These are phyloP conservation scores for Drosophila ochracea DNA, from an alignment of 2,888 invertebrate species.

Conservation along the genomic window DNA sequence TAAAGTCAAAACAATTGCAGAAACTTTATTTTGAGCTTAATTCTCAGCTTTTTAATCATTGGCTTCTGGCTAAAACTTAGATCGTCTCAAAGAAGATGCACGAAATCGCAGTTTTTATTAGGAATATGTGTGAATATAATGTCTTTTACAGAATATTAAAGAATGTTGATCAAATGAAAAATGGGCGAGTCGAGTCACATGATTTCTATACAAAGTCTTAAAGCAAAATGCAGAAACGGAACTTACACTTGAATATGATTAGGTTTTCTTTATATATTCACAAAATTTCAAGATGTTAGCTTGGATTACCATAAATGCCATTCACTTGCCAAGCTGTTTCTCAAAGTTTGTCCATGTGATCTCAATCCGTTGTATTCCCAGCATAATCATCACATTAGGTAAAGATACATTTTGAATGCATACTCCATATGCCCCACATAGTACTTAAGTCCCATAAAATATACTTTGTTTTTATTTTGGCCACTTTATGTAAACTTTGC, in stretches of 20 bases:
- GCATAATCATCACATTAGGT: constrained; percentile 28
- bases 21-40: background rate
- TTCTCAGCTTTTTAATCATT: background rate
- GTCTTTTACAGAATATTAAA: background rate
- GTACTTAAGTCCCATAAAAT: constrained; percentile 9
- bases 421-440: constrained; percentile 28
- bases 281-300: background rate
- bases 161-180: background rate
- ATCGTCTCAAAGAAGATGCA: background rate
- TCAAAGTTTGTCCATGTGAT: background rate
- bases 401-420: constrained; percentile 14
- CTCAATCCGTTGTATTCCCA: constrained; percentile 7
- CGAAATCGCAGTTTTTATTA: background rate
- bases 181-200: background rate
- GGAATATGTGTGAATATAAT: background rate
- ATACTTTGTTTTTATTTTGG: background rate
- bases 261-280: background rate
- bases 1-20: no score
- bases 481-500: constrained; percentile 39
- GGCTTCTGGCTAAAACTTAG: background rate
- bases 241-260: background rate
- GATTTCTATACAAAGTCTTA: background rate
- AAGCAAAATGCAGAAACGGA: background rate
- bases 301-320: constrained; percentile 15
- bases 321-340: background rate